Evolutionary conservation across 1,140 invertebrate species (phyloP), one percentile per base, ranked within the genome.

Genomic region (Tribolium castaneum): DNA sequence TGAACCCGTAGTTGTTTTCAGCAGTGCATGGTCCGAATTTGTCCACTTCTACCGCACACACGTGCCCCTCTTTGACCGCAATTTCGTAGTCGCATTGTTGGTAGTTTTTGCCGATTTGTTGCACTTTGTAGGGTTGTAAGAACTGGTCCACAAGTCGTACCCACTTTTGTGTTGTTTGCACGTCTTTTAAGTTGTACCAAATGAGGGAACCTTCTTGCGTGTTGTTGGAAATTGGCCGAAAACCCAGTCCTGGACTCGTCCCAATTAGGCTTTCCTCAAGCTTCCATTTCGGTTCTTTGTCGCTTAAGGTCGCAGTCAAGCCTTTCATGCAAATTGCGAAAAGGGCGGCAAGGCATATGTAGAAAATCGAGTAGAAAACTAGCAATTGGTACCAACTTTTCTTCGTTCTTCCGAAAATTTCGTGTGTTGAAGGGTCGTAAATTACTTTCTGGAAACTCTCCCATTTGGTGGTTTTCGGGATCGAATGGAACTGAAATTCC

Each of bases 201-300:
- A 98, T 94, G 0, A 98, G 88, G 1, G 96, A 95, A 52, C 92
- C 93, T 79, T 95, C 92, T 75, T 95, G 92, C 0, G 90, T 89
- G 71, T 90, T 86, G 0, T 90, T 88, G 22, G 96, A 90, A 70
- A 95, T 89, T 0, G 97, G 97, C 59, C 96, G 90, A 86, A 96
- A 97, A 52, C 96, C 96, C 84, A 98, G 88, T n/a, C 94, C 96
- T 82, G 96, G 96, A 90, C 95, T 97, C 50, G 92, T 92, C 86
- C 95, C 95, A 81, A 97, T 95, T 45, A 96, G 85, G 52, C 95
- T 96, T 2, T 90, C 88, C 0, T 90, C 89, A 52, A 95, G 87
- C 79, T 90, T 89, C 88, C 92, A 95, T 82, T 90, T 93, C 0
- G 96, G 95, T 81, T 88, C 87, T 9, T 91, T 86, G 0, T 90